Evolutionary conservation across 2,113 vertebrate species (phyloP).

Genomic region (Megaptera novaeangliae): DNA sequence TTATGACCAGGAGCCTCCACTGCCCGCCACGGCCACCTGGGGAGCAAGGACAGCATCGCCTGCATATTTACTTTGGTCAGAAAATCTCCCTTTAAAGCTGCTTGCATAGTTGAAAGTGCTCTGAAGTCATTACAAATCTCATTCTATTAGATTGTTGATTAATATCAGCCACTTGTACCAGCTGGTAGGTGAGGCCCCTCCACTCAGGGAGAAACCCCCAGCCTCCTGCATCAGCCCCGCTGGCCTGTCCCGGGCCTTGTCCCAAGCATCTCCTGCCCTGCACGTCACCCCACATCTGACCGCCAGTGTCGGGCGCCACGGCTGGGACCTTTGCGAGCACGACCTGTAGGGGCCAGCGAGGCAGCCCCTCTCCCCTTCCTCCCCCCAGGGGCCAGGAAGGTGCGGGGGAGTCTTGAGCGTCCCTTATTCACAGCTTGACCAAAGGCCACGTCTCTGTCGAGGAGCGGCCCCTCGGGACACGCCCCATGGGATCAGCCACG

Average conservation of each 20-base stretch:
- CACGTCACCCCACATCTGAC: background rate
- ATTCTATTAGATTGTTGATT: background rate
- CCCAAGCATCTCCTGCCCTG: background rate
- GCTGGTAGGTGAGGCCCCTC: rapidly evolving
- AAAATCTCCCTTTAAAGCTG: background rate
- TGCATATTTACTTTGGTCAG: background rate
- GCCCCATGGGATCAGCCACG: rapidly evolving
- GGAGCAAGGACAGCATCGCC: background rate
- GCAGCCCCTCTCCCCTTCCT: background rate
- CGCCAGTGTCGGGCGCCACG: rapidly evolving
- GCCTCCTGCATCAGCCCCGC: background rate
- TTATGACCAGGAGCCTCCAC: rapidly evolving
- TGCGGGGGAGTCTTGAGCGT: rapidly evolving
- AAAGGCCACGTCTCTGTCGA: no score
- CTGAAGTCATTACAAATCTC: background rate
- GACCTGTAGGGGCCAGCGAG: rapidly evolving
- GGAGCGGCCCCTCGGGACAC: rapidly evolving
- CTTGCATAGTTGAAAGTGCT: background rate
- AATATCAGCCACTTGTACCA: background rate
- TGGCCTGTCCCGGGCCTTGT: background rate
- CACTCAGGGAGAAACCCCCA: background rate
- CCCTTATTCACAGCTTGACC: no score
- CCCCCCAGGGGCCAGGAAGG: rapidly evolving
- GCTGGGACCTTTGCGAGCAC: rapidly evolving
- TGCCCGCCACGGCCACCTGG: background rate